A percentile compares a stretch with the other conserved stretches of the same genome.
phyloP scores from a whole-genome alignment of 2,113 vertebrate species.

The Crotophaga sulcirostris region DNA sequence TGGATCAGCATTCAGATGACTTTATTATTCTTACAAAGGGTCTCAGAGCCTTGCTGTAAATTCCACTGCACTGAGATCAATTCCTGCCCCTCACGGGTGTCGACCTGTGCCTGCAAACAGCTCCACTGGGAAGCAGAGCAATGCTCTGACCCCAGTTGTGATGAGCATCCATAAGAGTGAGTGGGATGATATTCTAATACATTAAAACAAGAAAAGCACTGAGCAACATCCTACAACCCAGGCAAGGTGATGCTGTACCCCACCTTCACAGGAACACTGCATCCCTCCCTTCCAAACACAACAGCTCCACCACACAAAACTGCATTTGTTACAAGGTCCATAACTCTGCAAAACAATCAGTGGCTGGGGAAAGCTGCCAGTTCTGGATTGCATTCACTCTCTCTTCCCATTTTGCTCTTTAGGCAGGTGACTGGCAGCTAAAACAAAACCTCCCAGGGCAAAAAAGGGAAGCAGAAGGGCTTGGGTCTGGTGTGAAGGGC shows the following conservation, averaged over 20 bases:
- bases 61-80: neutral
- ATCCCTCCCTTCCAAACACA: neutral
- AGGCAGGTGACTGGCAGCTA: neutral
- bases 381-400: neutral
- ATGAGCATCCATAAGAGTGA: neutral
- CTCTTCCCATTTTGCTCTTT: neutral
- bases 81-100: neutral
- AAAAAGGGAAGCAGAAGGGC: neutral
- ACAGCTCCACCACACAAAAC: neutral
- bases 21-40: neutral
- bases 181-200: neutral
- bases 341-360: neutral
- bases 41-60: neutral
- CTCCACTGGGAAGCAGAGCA: neutral
- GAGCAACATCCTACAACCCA: neutral
- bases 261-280: neutral
- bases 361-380: neutral
- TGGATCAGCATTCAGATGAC: neutral
- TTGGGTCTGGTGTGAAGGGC: neutral
- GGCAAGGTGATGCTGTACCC: neutral
- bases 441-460: neutral
- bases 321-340: neutral
- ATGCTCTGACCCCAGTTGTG: fast-evolving
- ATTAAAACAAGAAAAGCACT: neutral
- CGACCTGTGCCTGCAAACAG: fast-evolving